phyloP scores from a whole-genome alignment of 2,888 invertebrate genomes.

The Sarcophaga rosellei region DNA sequence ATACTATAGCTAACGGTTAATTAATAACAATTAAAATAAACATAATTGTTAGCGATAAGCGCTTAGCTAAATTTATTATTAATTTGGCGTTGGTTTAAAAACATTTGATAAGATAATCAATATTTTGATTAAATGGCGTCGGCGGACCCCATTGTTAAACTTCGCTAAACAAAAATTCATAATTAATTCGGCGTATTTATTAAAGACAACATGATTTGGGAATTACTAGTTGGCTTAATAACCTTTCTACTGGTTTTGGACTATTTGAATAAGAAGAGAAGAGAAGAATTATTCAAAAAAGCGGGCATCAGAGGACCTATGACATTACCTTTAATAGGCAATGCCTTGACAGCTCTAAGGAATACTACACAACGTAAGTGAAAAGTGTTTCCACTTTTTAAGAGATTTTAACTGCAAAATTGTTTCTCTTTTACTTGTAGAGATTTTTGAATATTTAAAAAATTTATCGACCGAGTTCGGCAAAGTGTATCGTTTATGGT shows the following conservation, averaged over 20 bases:
- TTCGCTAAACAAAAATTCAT: background rate
- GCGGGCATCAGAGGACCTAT: constrained; percentile 37
- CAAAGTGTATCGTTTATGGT: constrained; percentile 60
- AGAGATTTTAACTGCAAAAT: background rate
- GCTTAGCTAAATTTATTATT: background rate
- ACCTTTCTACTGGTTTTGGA: constrained; percentile 26
- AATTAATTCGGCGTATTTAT: background rate
- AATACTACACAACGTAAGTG: constrained; percentile 49
- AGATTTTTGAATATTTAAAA: constrained; percentile 27
- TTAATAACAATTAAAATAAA: background rate
- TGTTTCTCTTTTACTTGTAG: background rate
- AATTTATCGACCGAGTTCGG: constrained; percentile 28
- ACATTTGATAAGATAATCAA: background rate
- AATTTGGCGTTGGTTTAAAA: background rate
- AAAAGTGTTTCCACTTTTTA: no score
- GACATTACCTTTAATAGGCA: constrained; percentile 41
- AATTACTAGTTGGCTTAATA: constrained; percentile 28
- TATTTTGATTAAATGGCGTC: background rate
- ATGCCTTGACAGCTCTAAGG: constrained; percentile 17
- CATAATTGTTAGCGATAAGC: background rate
- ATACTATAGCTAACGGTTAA: background rate
- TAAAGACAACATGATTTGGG: constrained; percentile 38
- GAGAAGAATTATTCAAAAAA: constrained; percentile 21
- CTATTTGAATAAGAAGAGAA: constrained; percentile 34
- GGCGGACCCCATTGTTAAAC: no score